Percentiles rank a stretch among this genome's conserved stretches.
phyloP scores from a whole-genome alignment of 1,140 invertebrate genomes.

The Drosophila burlai region DNA sequence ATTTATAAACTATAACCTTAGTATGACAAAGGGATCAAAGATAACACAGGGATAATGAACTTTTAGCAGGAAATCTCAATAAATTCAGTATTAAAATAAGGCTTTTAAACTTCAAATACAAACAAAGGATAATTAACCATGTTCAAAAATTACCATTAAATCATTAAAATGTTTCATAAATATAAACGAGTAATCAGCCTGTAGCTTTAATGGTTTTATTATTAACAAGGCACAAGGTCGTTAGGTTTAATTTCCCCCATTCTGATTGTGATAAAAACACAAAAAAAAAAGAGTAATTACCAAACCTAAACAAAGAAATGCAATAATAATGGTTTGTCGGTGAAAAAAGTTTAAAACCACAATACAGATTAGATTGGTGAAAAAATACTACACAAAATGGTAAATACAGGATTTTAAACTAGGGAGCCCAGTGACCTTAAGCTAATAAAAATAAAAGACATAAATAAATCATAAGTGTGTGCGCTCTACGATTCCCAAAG shows the following conservation, averaged over 20 bases:
- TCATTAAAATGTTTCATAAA: slow-evolving; percentile 1
- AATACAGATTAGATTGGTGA: background rate
- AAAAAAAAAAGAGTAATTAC: background rate
- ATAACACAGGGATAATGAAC: background rate
- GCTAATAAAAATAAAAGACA: background rate
- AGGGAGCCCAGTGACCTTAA: too few relatives aligned
- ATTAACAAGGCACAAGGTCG: slow-evolving; percentile 1
- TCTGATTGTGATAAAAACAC: background rate
- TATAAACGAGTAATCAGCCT: slow-evolving; percentile 4
- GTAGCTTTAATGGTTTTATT: background rate
- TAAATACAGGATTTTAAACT: background rate
- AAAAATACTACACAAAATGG: background rate
- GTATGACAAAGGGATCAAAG: background rate
- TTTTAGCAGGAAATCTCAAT: background rate
- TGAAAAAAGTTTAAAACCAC: background rate
- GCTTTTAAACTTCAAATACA: background rate
- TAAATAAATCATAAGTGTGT: background rate
- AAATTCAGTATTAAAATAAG: background rate
- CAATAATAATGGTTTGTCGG: background rate
- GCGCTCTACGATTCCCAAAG: too few relatives aligned
- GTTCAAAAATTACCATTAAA: background rate
- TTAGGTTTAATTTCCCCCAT: slow-evolving; percentile 1
- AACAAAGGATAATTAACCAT: slow-evolving; percentile 2
- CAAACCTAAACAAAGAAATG: slow-evolving; percentile 8
- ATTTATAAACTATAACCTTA: background rate